phyloP scores from a whole-genome alignment of 2,113 vertebrate genomes.

The Elaphurus davidianus region DNA sequence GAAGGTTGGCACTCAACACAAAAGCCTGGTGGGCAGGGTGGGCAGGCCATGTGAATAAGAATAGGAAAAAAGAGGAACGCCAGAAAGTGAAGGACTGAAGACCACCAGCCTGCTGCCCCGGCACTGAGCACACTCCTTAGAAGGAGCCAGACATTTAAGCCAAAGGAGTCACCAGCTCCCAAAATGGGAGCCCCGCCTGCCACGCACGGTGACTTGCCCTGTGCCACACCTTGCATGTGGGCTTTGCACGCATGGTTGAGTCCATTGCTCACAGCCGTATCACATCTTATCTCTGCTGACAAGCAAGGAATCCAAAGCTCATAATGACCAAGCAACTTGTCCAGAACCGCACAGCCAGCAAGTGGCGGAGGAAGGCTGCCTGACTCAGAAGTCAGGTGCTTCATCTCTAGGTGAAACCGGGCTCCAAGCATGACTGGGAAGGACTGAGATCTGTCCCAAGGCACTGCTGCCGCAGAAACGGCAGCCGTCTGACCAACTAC shows the following conservation, averaged over 20 bases:
- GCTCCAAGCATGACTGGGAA: neutral
- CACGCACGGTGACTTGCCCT: fast-evolving
- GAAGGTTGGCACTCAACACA: neutral
- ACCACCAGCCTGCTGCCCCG: neutral
- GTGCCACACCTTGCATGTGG: too few species aligned
- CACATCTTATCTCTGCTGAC: neutral
- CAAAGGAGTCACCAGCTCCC: neutral
- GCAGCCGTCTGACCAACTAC: neutral
- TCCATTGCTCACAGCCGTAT: neutral
- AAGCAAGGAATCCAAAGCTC: neutral
- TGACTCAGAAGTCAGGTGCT: neutral
- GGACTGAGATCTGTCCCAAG: neutral
- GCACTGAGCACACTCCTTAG: neutral
- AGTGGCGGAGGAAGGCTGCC: neutral
- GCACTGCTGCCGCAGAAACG: neutral
- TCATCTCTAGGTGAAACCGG: fast-evolving
- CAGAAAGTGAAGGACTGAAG: neutral
- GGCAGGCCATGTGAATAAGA: neutral
- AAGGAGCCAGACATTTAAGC: neutral
- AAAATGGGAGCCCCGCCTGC: fast-evolving
- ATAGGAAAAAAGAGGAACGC: neutral
- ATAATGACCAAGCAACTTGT: neutral
- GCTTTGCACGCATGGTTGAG: fast-evolving
- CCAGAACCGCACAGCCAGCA: neutral
- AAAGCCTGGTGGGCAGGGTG: neutral